Evolutionary conservation across 2,797 vertebrate species (phyloP).

Genomic region (Cercopithecus diana): DNA sequence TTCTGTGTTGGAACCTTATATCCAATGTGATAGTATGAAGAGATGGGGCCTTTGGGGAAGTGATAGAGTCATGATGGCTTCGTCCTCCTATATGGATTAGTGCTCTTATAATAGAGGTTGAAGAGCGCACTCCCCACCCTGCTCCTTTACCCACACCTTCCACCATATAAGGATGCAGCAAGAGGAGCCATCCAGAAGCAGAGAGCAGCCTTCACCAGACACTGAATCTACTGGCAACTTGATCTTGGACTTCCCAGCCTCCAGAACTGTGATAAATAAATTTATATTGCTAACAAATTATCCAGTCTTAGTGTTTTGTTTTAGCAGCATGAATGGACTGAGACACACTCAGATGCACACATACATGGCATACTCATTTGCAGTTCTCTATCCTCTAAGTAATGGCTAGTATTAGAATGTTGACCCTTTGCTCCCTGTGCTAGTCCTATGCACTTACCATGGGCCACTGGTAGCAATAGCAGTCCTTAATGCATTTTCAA

Average conservation of each 20-base stretch:
- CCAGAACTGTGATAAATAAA: background rate
- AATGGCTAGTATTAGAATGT: background rate
- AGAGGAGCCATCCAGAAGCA: background rate
- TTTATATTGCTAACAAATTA: background rate
- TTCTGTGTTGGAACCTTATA: background rate
- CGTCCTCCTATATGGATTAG: background rate
- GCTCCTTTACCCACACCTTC: background rate
- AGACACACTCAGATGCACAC: background rate
- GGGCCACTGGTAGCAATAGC: background rate
- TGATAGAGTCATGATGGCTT: background rate
- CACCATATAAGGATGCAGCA: background rate
- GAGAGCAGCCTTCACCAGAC: background rate
- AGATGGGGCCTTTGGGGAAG: background rate
- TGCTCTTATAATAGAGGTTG: background rate
- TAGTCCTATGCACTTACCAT: background rate
- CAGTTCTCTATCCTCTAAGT: background rate
- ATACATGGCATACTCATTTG: background rate
- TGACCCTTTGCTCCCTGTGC: background rate
- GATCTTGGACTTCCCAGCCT: background rate
- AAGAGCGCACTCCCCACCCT: too few relatives aligned
- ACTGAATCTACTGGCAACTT: background rate
- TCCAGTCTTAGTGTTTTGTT: background rate
- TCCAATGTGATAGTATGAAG: background rate
- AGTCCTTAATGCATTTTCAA: background rate
- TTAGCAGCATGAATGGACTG: background rate